Conservation (phyloP, 2,113 vertebrate species). For the Planiliza haematocheilus region DNA sequence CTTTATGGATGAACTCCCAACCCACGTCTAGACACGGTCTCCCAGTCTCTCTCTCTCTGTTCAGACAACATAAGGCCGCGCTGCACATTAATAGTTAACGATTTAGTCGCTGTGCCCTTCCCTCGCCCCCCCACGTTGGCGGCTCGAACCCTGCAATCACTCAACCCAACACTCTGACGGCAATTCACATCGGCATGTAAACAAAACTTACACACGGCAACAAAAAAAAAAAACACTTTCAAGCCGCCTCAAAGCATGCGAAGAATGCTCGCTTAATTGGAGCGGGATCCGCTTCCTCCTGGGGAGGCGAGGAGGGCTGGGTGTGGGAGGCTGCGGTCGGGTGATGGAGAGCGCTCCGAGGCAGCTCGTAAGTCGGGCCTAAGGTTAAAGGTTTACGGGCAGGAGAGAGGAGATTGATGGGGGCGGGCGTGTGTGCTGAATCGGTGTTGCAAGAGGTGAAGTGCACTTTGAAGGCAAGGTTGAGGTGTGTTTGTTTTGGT, state of each 20-base stretch:
- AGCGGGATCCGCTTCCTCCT: slow-evolving; percentile 67
- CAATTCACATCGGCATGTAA: slow-evolving; percentile 73
- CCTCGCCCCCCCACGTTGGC: slow-evolving; percentile 22
- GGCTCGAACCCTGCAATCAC: slow-evolving; percentile 35
- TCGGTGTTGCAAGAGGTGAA: slow-evolving; percentile 60
- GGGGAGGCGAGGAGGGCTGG: slow-evolving; percentile 28
- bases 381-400: slow-evolving; percentile 73
- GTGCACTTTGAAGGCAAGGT: slow-evolving; percentile 40
- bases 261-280: slow-evolving; percentile 81
- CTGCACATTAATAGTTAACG: slow-evolving; percentile 40
- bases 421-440: slow-evolving; percentile 53
- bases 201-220: slow-evolving; percentile 54
- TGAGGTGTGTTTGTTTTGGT: slow-evolving; percentile 52
- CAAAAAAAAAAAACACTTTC: slow-evolving; percentile 38
- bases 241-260: slow-evolving; percentile 63
- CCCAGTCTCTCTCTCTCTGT: rapidly evolving
- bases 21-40: neutral
- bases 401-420: slow-evolving; percentile 67
- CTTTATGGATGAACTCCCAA: no score
- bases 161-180: slow-evolving; percentile 61
- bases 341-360: slow-evolving; percentile 55
- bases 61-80: neutral
- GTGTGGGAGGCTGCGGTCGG: slow-evolving; percentile 32
- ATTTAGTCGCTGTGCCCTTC: slow-evolving; percentile 36
- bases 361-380: slow-evolving; percentile 49